Conservation (phyloP, 2,888 invertebrate genomes). For the Tubulanus polymorphus region DNA sequence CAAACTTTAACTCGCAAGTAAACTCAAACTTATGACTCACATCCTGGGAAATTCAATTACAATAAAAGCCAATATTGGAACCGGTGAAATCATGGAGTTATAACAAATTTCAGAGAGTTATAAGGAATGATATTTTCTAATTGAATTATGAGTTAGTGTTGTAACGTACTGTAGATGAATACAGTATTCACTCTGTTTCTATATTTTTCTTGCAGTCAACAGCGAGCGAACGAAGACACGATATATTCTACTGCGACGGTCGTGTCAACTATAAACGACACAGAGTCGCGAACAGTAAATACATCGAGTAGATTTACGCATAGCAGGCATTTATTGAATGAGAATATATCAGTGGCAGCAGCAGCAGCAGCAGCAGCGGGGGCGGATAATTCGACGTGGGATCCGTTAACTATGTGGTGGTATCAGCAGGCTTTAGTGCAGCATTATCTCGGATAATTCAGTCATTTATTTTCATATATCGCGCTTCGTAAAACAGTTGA, state of each 20-base stretch:
- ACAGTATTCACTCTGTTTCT: conserved; percentile 7
- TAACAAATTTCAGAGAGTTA: no score
- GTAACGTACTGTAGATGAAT: no score
- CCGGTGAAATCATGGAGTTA: no score
- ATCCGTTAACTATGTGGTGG: neutral
- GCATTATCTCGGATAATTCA: no score
- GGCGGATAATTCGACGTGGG: neutral
- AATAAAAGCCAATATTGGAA: no score
- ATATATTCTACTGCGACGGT: conserved; percentile 30
- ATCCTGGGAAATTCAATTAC: no score
- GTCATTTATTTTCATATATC: no score
- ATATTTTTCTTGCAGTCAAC: conserved; percentile 38
- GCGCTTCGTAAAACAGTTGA: no score
- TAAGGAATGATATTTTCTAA: no score
- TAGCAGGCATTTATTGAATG: conserved; percentile 4
- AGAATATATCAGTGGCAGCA: neutral
- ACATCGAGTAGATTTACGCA: conserved; percentile 35
- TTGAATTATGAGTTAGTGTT: no score
- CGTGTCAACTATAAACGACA: conserved; percentile 19
- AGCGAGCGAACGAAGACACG: conserved; percentile 46
- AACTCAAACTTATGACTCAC: no score
- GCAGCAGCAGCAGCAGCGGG: conserved; percentile 2
- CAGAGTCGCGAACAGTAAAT: conserved; percentile 27
- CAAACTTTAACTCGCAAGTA: no score
- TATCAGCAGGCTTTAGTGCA: neutral